Percentiles rank a stretch among this genome's conserved stretches.
phyloP scores from a whole-genome alignment of 1,140 invertebrate species.

The Drosophila mojavensis region DNA sequence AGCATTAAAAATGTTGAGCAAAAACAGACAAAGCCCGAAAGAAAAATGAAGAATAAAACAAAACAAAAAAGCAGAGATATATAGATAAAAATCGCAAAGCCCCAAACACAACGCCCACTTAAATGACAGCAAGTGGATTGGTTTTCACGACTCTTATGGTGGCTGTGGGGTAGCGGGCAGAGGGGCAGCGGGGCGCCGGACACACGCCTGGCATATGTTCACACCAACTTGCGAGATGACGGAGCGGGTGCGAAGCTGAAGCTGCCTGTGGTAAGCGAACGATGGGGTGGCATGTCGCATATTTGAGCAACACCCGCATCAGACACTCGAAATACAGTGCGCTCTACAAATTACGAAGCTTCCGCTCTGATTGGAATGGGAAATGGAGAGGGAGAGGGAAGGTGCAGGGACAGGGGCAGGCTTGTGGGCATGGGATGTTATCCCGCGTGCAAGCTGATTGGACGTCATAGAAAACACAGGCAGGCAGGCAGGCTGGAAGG shows the following conservation, averaged over 20 bases:
- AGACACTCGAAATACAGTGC: constrained; percentile 63
- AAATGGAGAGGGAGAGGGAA: too few species aligned
- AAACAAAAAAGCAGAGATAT: constrained; percentile 33
- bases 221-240: constrained; percentile 71
- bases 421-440: constrained; percentile 7
- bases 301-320: constrained; percentile 79
- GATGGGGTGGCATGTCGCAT: constrained; percentile 50
- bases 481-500: neutral
- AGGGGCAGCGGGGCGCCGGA: neutral
- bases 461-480: constrained; percentile 29
- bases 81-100: constrained; percentile 62
- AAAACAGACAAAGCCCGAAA: constrained; percentile 43
- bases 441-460: constrained; percentile 65
- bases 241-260: constrained; percentile 40
- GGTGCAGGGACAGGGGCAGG: neutral
- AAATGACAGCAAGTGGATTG: constrained; percentile 42
- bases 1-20: constrained; percentile 78
- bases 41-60: constrained; percentile 40
- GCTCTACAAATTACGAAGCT: constrained; percentile 69
- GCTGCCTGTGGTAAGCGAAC: constrained; percentile 34
- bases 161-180: neutral
- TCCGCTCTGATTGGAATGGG: constrained; percentile 24
- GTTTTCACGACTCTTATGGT: neutral
- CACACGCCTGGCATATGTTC: constrained; percentile 82
- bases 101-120: constrained; percentile 27